Conservation (phyloP, 2,888 invertebrate genomes). For the Mycalesis mineus region DNA sequence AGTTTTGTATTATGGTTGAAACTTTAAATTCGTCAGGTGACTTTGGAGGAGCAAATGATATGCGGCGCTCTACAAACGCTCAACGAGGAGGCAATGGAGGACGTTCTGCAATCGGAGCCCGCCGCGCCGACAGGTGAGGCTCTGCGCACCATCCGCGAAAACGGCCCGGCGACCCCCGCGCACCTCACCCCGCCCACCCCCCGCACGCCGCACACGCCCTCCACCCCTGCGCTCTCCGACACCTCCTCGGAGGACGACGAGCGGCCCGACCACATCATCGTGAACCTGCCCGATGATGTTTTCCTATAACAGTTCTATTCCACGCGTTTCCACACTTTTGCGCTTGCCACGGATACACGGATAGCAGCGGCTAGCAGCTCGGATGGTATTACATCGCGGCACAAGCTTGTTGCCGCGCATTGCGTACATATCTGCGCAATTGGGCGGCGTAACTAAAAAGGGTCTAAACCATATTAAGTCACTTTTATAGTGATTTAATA, state of each 20-base stretch:
- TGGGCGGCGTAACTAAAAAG: too few relatives aligned
- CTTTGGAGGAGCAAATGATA: conserved; percentile 96
- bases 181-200: conserved; percentile 37
- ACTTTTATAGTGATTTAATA: too few relatives aligned
- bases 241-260: conserved; percentile 30
- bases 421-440: too few relatives aligned
- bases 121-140: conserved; percentile 34
- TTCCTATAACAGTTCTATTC: conserved; percentile 50
- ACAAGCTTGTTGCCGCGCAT: too few relatives aligned
- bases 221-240: conserved; percentile 29
- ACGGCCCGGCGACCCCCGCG: conserved; percentile 26
- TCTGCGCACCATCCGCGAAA: conserved; percentile 26
- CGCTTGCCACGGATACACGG: too few relatives aligned
- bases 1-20: too few relatives aligned
- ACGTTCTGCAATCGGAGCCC: conserved; percentile 86
- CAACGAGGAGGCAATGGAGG: conserved; percentile 95
- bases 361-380: too few relatives aligned
- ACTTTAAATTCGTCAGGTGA: conserved; percentile 81
- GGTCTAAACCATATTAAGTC: too few relatives aligned
- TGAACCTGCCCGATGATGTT: conserved; percentile 58
- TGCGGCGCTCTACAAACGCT: conserved; percentile 94
- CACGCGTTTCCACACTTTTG: too few relatives aligned
- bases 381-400: too few relatives aligned
- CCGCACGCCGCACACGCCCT: conserved; percentile 39
- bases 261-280: conserved; percentile 47